Conservation (phyloP, 2,888 invertebrate genomes). For the Abscondita cerata region DNA sequence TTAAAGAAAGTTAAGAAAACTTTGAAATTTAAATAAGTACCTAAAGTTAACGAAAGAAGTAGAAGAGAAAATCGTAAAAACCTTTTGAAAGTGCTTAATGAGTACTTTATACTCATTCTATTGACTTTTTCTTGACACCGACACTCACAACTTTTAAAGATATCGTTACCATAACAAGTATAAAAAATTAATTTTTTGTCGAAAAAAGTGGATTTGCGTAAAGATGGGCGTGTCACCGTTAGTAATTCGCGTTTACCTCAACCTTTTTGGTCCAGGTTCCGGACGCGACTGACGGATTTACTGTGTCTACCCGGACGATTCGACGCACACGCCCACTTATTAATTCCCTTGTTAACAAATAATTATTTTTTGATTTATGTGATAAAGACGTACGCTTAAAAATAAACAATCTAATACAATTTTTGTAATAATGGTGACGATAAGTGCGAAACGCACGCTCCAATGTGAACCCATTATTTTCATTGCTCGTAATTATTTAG, state of each 20-base stretch:
- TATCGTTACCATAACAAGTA: neutral
- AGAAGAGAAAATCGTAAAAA: neutral
- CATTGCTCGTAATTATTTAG: neutral
- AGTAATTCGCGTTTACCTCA: neutral
- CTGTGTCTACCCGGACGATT: constrained; percentile 25
- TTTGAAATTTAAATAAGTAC: neutral
- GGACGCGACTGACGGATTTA: constrained; percentile 21
- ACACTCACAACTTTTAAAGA: neutral
- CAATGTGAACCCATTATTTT: neutral
- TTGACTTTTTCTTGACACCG: neutral
- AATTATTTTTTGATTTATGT: neutral
- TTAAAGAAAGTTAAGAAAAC: too few relatives aligned
- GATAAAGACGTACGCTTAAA: neutral
- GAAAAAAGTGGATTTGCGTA: neutral
- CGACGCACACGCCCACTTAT: constrained; percentile 18
- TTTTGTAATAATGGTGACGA: too few relatives aligned
- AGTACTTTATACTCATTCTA: neutral
- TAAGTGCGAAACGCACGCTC: too few relatives aligned
- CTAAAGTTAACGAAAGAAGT: constrained; percentile 1
- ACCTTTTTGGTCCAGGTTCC: constrained; percentile 22
- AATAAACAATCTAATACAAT: neutral
- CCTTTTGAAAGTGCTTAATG: neutral
- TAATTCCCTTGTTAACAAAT: neutral
- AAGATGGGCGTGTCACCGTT: constrained; percentile 26
- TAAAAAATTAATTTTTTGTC: neutral